These are phyloP conservation scores for Delia radicum DNA, from an alignment of 1,140 invertebrate species.

Conservation along the genomic window DNA sequence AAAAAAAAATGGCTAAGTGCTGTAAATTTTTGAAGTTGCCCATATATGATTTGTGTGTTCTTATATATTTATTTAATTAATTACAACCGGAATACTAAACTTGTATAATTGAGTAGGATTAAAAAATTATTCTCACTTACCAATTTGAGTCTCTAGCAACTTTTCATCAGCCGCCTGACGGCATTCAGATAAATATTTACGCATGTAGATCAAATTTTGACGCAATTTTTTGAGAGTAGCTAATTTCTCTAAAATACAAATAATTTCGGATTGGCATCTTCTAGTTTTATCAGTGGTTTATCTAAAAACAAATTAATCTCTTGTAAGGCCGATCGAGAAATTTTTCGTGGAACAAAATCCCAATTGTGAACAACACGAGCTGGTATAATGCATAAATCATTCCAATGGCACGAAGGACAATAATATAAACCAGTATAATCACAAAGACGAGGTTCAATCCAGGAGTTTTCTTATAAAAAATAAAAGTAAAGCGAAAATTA, in stretches of 20 bases:
- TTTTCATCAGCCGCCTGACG: slow-evolving; percentile 44
- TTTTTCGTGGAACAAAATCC: slow-evolving; percentile 77
- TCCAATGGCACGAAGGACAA: slow-evolving; percentile 90
- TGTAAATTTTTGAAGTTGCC: too few relatives aligned
- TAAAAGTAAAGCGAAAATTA: not conserved
- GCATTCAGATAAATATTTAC: slow-evolving; percentile 51
- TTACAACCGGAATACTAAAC: too few relatives aligned
- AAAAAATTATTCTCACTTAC: not conserved
- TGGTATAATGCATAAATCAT: slow-evolving; percentile 76
- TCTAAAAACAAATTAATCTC: slow-evolving; percentile 60
- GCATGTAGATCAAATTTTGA: slow-evolving; percentile 49
- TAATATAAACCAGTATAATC: slow-evolving; percentile 90
- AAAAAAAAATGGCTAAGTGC: too few relatives aligned
- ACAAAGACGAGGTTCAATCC: slow-evolving; percentile 75
- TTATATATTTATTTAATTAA: too few relatives aligned
- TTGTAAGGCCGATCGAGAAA: slow-evolving; percentile 60
- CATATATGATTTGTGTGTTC: too few relatives aligned
- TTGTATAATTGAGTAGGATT: too few relatives aligned
- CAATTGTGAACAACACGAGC: slow-evolving; percentile 90
- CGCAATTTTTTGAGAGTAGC: slow-evolving; percentile 66
- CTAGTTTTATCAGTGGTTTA: slow-evolving; percentile 77
- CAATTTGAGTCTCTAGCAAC: slow-evolving; percentile 45
- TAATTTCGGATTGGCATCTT: slow-evolving; percentile 78
- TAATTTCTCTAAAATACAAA: slow-evolving; percentile 87
- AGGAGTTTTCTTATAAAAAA: slow-evolving; percentile 60